Conservation (phyloP, 1,140 invertebrate genomes). For the Drosophila sulfurigaster region DNA sequence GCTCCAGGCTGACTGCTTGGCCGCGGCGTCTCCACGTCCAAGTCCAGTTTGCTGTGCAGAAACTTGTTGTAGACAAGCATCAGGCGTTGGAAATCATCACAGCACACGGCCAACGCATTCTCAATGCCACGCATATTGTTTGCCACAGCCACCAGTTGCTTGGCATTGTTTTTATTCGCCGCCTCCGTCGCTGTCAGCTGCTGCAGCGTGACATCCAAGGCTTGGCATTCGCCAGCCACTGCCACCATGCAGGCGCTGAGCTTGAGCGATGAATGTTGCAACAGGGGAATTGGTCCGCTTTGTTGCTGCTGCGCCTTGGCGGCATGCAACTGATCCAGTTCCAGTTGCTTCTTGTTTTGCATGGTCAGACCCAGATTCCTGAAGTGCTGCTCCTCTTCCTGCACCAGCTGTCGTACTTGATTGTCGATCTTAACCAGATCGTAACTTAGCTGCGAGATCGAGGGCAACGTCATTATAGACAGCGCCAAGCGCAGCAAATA, state of each 20-base stretch:
- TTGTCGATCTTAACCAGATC: conserved; percentile 75
- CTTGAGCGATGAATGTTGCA: conserved; percentile 80
- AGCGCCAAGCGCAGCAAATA: conserved; percentile 77
- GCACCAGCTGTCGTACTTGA: conserved; percentile 73
- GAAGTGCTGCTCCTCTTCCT: conserved; percentile 81
- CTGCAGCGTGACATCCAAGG: conserved; percentile 75
- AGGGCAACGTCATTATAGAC: conserved; percentile 74
- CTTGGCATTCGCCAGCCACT: conserved; percentile 79
- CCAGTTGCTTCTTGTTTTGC: conserved; percentile 74
- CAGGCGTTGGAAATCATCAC: conserved; percentile 80
- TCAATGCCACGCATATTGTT: conserved; percentile 81
- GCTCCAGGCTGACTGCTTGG: not conserved
- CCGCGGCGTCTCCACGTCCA: conserved; percentile 28
- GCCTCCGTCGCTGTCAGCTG: conserved; percentile 70
- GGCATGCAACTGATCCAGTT: conserved; percentile 67
- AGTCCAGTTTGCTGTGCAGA: conserved; percentile 71
- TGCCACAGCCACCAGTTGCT: conserved; percentile 72
- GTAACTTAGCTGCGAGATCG: conserved; percentile 68
- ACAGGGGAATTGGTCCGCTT: conserved; percentile 69
- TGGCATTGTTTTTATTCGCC: conserved; percentile 69
- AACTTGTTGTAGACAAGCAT: conserved; percentile 84
- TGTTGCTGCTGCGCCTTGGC: conserved; percentile 57
- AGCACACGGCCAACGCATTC: conserved; percentile 75
- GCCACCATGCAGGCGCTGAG: conserved; percentile 82
- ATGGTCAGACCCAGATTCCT: conserved; percentile 70